Evolutionary conservation across 2,888 invertebrate species (phyloP).

Genomic region (Rhagonycha lutea): DNA sequence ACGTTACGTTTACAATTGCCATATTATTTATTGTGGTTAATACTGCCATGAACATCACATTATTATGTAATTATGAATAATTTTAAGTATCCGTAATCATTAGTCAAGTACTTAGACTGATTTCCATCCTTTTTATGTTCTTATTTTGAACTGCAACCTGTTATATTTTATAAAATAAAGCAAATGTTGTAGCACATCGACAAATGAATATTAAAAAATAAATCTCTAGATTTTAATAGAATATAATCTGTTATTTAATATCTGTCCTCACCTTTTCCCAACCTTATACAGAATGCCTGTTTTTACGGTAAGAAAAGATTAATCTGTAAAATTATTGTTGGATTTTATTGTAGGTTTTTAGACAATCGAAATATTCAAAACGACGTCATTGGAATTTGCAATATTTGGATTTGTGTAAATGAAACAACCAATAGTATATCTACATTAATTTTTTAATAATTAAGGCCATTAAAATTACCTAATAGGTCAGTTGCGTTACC

Average conservation of each 20-base stretch:
- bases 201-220: slow-evolving; percentile 47
- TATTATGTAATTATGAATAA: neutral
- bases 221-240: slow-evolving; percentile 47
- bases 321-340: too few relatives aligned
- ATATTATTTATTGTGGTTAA: neutral
- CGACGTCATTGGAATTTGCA: too few relatives aligned
- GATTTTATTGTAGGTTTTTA: too few relatives aligned
- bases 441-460: too few relatives aligned
- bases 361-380: too few relatives aligned
- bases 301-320: too few relatives aligned
- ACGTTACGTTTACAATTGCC: neutral
- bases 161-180: slow-evolving; percentile 51
- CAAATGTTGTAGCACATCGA: slow-evolving; percentile 54
- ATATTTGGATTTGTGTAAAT: too few relatives aligned
- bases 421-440: too few relatives aligned
- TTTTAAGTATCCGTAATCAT: neutral
- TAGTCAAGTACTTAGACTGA: slow-evolving; percentile 38
- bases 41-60: neutral
- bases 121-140: slow-evolving; percentile 35
- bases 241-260: slow-evolving; percentile 9
- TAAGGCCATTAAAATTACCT: too few relatives aligned
- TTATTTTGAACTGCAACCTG: slow-evolving; percentile 43
- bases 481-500: too few relatives aligned
- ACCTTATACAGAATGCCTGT: too few relatives aligned
- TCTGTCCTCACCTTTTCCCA: too few relatives aligned